Percentiles rank a stretch among this genome's conserved stretches.
phyloP scores from a whole-genome alignment of 2,113 vertebrate species.

The Panurus biarmicus region DNA sequence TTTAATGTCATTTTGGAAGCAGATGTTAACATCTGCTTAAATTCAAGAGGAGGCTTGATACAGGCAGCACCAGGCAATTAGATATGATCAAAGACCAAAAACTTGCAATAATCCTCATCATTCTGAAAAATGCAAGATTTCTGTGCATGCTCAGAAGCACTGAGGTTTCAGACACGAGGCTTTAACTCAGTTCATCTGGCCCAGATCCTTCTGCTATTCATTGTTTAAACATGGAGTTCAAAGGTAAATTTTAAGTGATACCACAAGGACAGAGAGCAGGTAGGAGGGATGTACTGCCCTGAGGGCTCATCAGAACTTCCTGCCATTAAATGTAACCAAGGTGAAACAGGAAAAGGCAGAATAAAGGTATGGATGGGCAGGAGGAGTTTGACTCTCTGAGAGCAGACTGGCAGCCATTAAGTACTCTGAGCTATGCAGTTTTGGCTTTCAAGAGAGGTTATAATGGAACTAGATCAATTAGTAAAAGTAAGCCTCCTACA shows the following conservation, averaged over 20 bases:
- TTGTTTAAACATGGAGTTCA: not conserved
- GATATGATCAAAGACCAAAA: not conserved
- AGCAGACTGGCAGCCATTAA: not conserved
- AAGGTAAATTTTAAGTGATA: accelerated
- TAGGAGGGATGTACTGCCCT: too few species aligned
- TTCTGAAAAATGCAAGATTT: not conserved
- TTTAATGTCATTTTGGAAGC: not conserved
- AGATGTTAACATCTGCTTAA: not conserved
- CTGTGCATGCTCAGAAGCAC: not conserved
- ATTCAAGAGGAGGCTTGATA: not conserved
- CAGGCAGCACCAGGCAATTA: not conserved
- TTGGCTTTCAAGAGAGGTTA: not conserved
- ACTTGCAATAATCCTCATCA: not conserved
- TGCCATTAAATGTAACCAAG: not conserved
- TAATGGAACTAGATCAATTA: not conserved
- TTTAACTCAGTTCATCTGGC: not conserved
- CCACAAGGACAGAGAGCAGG: not conserved
- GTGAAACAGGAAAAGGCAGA: not conserved
- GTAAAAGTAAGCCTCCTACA: not conserved
- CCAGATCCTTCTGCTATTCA: not conserved
- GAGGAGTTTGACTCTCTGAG: not conserved
- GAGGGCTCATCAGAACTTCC: not conserved
- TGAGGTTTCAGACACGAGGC: not conserved
- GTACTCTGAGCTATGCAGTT: not conserved
- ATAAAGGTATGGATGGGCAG: not conserved